Evolutionary conservation across 2,797 vertebrate genomes (phyloP).

Genomic region (Malurus splendens): DNA sequence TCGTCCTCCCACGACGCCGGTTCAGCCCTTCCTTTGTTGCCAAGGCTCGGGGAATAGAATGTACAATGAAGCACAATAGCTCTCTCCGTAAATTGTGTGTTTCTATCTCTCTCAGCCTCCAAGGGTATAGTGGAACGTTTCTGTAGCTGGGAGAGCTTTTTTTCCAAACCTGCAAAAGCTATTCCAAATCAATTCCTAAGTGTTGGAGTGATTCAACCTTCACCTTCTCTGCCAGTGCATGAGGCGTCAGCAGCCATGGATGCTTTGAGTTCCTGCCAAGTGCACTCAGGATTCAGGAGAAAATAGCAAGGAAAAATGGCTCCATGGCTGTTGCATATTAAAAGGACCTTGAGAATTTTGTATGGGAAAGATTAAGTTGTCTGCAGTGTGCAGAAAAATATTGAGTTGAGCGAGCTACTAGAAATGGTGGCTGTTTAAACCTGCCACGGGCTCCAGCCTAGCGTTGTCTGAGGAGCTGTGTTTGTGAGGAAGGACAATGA

Average conservation of each 20-base stretch:
- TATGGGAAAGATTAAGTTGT: background rate
- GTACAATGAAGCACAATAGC: background rate
- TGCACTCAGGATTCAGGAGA: background rate
- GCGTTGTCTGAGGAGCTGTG: background rate
- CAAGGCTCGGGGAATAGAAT: background rate
- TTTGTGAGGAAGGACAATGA: background rate
- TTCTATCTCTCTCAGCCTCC: background rate
- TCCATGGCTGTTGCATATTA: background rate
- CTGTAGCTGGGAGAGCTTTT: background rate
- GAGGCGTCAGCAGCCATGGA: background rate
- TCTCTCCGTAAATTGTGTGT: background rate
- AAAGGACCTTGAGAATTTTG: constrained; percentile 15
- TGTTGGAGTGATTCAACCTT: constrained; percentile 50
- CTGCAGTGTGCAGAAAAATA: background rate
- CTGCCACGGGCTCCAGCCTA: background rate
- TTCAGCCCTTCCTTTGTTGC: background rate
- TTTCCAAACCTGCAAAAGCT: constrained; percentile 33
- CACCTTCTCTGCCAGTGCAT: constrained; percentile 23
- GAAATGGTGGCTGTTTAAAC: background rate
- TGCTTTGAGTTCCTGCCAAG: constrained; percentile 19
- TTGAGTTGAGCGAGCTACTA: background rate
- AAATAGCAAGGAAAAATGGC: constrained; percentile 25
- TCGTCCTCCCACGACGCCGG: background rate
- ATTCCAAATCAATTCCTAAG: constrained; percentile 16
- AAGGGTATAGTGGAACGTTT: background rate